A percentile compares a stretch with the other conserved stretches of the same genome.
These are phyloP conservation scores for Embidobia sp. DNA, from an alignment of 2,888 invertebrate genomes.

Conservation along the genomic window DNA sequence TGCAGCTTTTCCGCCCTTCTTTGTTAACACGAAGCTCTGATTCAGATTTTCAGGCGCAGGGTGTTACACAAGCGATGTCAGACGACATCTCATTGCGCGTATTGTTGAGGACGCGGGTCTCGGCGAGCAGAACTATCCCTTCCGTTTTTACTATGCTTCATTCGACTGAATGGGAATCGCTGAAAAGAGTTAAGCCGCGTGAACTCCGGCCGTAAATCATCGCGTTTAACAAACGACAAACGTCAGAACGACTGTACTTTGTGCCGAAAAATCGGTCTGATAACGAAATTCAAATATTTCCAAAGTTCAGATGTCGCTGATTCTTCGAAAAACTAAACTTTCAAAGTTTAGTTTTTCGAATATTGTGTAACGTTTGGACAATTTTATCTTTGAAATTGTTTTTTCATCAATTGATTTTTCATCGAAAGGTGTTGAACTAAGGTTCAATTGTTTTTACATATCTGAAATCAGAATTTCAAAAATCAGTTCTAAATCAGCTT, in stretches of 20 bases:
- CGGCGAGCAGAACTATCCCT: conserved; percentile 42
- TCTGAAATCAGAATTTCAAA: no score
- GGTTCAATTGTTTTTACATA: no score
- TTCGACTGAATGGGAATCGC: conserved; percentile 45
- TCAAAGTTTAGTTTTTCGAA: no score
- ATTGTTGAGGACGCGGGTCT: conserved; percentile 5
- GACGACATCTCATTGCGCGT: conserved; percentile 32
- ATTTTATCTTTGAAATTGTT: no score
- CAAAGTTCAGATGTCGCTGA: no score
- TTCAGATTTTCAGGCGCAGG: conserved; percentile 1
- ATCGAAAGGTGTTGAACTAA: no score
- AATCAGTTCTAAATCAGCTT: no score
- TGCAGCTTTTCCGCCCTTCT: not conserved
- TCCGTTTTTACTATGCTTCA: conserved; percentile 26
- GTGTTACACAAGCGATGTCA: conserved; percentile 31
- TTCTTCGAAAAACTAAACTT: no score
- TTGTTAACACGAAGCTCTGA: conserved; percentile 22
- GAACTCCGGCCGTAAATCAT: conserved; percentile 55
- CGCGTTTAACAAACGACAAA: conserved; percentile 39
- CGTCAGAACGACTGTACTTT: conserved; percentile 12
- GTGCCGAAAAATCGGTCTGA: conserved; percentile 8
- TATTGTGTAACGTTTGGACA: no score
- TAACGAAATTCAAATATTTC: no score
- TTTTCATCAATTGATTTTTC: no score
- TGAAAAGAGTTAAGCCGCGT: conserved; percentile 52